Conservation (phyloP, 2,113 vertebrate genomes). For the Pelecanus crispus region DNA sequence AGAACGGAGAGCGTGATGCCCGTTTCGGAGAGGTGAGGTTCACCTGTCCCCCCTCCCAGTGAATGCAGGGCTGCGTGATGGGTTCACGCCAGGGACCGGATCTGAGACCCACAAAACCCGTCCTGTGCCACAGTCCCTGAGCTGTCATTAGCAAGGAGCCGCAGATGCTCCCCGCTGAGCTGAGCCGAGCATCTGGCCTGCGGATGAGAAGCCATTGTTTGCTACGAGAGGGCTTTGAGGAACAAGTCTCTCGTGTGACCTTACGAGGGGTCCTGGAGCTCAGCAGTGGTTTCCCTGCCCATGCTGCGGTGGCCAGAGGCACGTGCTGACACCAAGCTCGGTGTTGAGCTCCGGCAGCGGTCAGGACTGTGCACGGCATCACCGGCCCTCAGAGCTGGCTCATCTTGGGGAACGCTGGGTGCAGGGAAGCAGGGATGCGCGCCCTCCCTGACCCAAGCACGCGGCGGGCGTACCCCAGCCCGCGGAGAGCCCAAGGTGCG, state of each 20-base stretch:
- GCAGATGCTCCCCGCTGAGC: neutral
- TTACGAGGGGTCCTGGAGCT: neutral
- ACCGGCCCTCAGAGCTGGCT: accelerated
- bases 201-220: neutral
- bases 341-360: neutral
- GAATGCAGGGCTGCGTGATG: too few relatives aligned
- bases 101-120: neutral
- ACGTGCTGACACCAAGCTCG: accelerated
- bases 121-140: accelerated
- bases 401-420: accelerated
- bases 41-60: too few relatives aligned
- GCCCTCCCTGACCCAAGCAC: accelerated
- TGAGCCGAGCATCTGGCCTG: accelerated
- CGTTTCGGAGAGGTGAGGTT: neutral
- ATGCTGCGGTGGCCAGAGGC: accelerated
- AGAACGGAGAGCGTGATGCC: neutral
- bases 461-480: neutral
- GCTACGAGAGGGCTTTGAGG: accelerated
- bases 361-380: accelerated
- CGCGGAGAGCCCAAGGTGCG: accelerated
- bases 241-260: neutral
- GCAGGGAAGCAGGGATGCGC: accelerated
- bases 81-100: accelerated
- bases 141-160: accelerated
- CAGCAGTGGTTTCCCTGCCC: neutral